A percentile compares a stretch with the other conserved stretches of the same genome.
These are phyloP conservation scores for Meghimatium bilineatum DNA, from an alignment of 2,888 invertebrate species.

Conservation along the genomic window DNA sequence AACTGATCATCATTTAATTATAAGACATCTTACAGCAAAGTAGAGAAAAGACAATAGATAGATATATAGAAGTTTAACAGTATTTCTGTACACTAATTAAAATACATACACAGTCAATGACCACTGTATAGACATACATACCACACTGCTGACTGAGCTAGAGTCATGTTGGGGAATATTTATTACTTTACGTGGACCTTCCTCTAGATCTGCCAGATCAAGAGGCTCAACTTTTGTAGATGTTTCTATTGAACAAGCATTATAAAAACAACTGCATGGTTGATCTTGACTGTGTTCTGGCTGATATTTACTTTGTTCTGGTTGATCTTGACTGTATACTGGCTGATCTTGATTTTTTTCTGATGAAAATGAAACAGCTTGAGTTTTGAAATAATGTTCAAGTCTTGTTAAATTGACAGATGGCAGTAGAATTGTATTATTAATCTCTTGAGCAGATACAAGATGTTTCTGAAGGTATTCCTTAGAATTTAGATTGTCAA, in stretches of 20 bases:
- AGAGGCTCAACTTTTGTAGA: slow-evolving; percentile 58
- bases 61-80: too few species aligned
- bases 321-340: not conserved
- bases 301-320: too few species aligned
- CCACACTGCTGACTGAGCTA: slow-evolving; percentile 66
- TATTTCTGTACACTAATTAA: too few species aligned
- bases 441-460: slow-evolving; percentile 19
- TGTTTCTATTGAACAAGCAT: not conserved
- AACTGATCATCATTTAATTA: too few species aligned
- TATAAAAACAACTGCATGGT: not conserved
- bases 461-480: slow-evolving; percentile 37
- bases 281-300: not conserved
- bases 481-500: not conserved
- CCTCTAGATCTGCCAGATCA: slow-evolving; percentile 62
- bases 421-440: not conserved
- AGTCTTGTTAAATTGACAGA: not conserved
- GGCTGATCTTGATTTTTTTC: not conserved
- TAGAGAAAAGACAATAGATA: too few species aligned
- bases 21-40: too few species aligned
- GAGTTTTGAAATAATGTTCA: not conserved
- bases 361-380: not conserved
- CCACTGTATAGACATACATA: slow-evolving; percentile 48
- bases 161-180: slow-evolving; percentile 53
- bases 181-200: slow-evolving; percentile 51
- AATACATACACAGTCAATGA: too few species aligned